Percentiles rank a stretch among this genome's conserved stretches.
These are phyloP conservation scores for Ophiothrix spiculata DNA, from an alignment of 35 echinoderm and acorn worm species.

Conservation along the genomic window DNA sequence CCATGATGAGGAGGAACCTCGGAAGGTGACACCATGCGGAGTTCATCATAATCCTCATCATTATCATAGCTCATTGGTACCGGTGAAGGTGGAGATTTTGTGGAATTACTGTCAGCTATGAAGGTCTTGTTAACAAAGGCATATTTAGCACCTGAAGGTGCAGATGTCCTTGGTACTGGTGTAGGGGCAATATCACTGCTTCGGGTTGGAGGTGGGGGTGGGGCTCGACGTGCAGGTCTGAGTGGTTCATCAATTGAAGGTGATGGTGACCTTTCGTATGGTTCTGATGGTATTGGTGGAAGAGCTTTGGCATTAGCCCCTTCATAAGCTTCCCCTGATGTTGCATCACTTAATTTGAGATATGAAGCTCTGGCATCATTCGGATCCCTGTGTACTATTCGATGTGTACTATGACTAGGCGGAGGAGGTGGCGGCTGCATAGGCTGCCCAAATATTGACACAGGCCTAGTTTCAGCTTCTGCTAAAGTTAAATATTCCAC, in stretches of 20 bases:
- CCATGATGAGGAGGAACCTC: neutral
- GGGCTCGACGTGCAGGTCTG: constrained; percentile 19
- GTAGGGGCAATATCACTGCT: neutral
- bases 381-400: neutral
- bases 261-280: neutral
- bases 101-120: neutral
- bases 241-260: neutral
- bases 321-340: neutral
- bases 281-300: too few species aligned
- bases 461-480: neutral
- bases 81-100: neutral
- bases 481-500: neutral
- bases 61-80: neutral
- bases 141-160: neutral
- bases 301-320: too few species aligned
- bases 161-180: neutral
- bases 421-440: neutral
- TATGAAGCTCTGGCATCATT: neutral
- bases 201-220: constrained; percentile 3
- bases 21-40: neutral
- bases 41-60: constrained; percentile 30
- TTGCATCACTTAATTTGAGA: neutral
- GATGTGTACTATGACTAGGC: neutral
- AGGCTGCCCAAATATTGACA: neutral
- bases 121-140: neutral